Evolutionary conservation across 2,888 invertebrate species (phyloP), one percentile per base, ranked within the genome.

Genomic region (Pyrrhia umbra): DNA sequence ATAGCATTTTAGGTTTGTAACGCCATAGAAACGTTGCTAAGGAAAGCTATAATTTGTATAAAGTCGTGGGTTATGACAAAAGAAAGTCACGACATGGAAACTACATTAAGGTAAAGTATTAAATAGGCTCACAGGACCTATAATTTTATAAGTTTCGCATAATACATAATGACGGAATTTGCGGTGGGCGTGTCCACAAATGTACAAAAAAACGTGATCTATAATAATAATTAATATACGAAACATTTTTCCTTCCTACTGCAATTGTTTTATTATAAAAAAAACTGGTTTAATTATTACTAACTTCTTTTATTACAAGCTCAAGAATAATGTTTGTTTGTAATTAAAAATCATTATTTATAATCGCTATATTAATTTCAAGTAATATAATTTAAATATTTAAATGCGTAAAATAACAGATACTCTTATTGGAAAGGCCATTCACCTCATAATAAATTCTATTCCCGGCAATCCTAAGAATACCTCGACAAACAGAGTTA

Each of bases 81-180:
- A 79, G 66, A 79, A 76, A 68, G 74, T 58, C 69, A 67, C 78
- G 63, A 76, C 76, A 76, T 54, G 60, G 45, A 65, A 64, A 20
- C 46, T 42, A 68, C 77, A 73, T 79, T 77, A 79, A 58, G 42
- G 69, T n/a, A 50, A 47, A 45, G 45, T 52, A 79, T 76, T 69
- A 76, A 77, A 76, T 58, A 63, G 18, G 51, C 70, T 23, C 67
- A 21, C 51, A 61, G 77, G 69, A 63, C 64, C 80, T 79, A 78
- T 77, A 79, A 76, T 79, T 78, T 73, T 46, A 46, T 60, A 69
- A 73, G 59, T 79, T 79, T 79, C 49, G 51, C 55, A 57, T 73
- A 64, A 76, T 59, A 73, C 62, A 43, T 64, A 70, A 72, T 51
- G 45, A 37, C 47, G 37, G 64, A 74, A 68, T 79, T 59, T 50